A percentile compares a stretch with the other conserved stretches of the same genome.
Evolutionary conservation across 1,140 invertebrate species (phyloP).

Genomic region (Gryon sp.): DNA sequence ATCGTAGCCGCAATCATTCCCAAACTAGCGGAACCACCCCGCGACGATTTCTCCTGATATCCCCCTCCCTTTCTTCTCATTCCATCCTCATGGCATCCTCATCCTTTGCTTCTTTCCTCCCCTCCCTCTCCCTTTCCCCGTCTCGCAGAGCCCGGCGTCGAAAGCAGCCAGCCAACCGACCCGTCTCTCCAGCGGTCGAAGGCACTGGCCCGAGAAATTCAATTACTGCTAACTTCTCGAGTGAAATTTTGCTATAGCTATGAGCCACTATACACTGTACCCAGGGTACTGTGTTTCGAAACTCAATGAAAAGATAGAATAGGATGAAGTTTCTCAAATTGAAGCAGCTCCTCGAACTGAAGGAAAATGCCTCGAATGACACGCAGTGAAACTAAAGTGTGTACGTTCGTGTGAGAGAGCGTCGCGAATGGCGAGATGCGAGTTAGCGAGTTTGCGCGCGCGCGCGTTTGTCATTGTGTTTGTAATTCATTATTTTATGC

Average conservation of each 20-base stretch:
- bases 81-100: no score
- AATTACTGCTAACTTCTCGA: constrained; percentile 78
- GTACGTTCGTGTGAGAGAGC: constrained; percentile 32
- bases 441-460: not conserved
- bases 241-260: constrained; percentile 68
- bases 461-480: constrained; percentile 45
- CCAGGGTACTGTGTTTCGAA: constrained; percentile 74
- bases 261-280: constrained; percentile 68
- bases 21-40: no score
- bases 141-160: not conserved
- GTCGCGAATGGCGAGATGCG: no score
- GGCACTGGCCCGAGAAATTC: constrained; percentile 78
- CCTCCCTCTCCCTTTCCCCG: constrained; percentile 9
- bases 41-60: no score
- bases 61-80: no score
- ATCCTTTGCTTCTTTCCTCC: constrained; percentile 28
- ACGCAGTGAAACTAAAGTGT: constrained; percentile 40
- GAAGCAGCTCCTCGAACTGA: constrained; percentile 60
- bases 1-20: constrained; percentile 44
- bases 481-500: constrained; percentile 62
- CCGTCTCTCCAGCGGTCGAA: constrained; percentile 69
- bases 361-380: constrained; percentile 53
- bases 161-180: constrained; percentile 63
- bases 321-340: constrained; percentile 61
- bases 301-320: constrained; percentile 70